Evolutionary conservation across 2,113 vertebrate species (phyloP), one percentile per base, ranked within the genome.

Genomic region (Mola mola): DNA sequence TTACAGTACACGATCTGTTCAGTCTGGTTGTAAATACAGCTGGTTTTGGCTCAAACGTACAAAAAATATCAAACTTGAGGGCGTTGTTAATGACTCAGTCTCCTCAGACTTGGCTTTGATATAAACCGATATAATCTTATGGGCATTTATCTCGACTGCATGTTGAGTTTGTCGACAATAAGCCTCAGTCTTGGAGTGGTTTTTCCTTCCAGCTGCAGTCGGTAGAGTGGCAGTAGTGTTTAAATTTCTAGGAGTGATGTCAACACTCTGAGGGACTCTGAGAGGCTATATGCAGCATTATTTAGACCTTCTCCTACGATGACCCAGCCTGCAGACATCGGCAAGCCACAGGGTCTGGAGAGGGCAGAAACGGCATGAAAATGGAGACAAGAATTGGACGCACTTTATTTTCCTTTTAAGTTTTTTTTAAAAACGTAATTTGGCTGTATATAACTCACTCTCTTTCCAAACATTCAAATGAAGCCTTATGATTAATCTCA

Each of bases 291-390:
- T 43, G 36, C 58, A 67, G 66, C 57, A 74, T 82, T 81, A 86
- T 85, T 79, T 73, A 80, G 51, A 66, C 64, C 22, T 24, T 72
- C 66, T 61, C 16, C 33, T 50, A 58, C 59, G 62, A 64, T 51
- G 61, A 72, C 69, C 17, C 64, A 64, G 47, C 46, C 38, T 60
- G 56, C 38, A 73, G 75, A 37, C 38, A 34, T 70, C 16, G 25
- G 66, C 56, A 49, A 58, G 50, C 50, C 56, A 62, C 24, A 26
- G 49, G 55, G 72, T 43, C 59, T 22, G 33, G 43, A 46, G 71
- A 74, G 62, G 46, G 56, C 34, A 51, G 44, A 61, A 42, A 44
- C 61, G 61, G 53, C 20, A n/a, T 55, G 34, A 52, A 65, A 57
- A 72, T 69, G 77, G 68, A 78, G 57, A 51, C 17, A 46, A 24